phyloP scores from a whole-genome alignment of 2,888 invertebrate species.

The Quadroppia sp. region DNA sequence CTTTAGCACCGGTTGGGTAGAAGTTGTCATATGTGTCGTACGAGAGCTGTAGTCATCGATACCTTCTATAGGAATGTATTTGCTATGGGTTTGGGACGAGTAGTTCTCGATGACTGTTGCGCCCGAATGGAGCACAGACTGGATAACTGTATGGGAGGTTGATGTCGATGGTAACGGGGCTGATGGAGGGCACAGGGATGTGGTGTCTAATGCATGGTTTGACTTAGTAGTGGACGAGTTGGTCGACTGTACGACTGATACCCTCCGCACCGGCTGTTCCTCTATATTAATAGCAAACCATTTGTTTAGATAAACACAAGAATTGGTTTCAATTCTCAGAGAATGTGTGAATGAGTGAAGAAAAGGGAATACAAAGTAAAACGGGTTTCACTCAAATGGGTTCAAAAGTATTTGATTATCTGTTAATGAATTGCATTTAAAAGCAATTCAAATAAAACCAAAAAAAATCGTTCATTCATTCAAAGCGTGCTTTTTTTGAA shows the following conservation, averaged over 20 bases:
- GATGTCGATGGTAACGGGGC: conserved; percentile 12
- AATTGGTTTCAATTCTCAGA: not conserved
- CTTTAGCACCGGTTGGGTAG: conserved; percentile 23
- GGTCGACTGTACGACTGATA: conserved; percentile 33
- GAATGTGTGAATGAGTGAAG: no score
- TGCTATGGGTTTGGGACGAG: not conserved
- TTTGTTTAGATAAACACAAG: not conserved
- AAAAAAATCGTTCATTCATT: not conserved
- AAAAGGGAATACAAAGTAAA: no score
- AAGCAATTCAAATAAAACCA: not conserved
- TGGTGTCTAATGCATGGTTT: conserved; percentile 6
- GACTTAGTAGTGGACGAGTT: conserved; percentile 6
- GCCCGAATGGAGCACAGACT: conserved; percentile 28
- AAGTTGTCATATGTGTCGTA: conserved; percentile 17
- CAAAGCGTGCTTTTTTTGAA: not conserved
- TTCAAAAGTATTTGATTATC: not conserved
- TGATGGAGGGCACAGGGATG: not conserved
- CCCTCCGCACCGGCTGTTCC: conserved; percentile 9
- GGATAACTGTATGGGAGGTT: conserved; percentile 23
- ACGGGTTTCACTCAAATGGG: not conserved
- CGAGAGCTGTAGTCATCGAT: not conserved
- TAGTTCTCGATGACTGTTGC: conserved; percentile 34
- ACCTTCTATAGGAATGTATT: conserved; percentile 17
- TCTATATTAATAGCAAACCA: not conserved
- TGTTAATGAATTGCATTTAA: not conserved